Evolutionary conservation across 2,888 invertebrate species (phyloP), one percentile per base, ranked within the genome.

Genomic region (Eudemis profundana): DNA sequence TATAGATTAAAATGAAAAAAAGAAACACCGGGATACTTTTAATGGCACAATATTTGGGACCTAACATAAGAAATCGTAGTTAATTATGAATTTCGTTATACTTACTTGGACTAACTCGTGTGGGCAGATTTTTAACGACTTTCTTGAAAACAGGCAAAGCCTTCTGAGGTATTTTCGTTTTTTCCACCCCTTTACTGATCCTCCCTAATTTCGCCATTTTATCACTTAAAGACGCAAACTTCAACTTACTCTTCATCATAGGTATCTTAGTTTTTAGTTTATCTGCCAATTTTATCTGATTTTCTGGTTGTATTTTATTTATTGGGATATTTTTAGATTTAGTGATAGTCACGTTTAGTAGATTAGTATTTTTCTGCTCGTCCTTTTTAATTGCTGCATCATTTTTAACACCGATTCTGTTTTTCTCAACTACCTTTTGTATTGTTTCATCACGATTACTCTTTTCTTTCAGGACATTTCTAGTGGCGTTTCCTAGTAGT

Each of bases 71-170:
- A n/a, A n/a, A n/a, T n/a, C n/a, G n/a, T n/a, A n/a, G 7, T 10
- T 29, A 29, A 29, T 7, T 8, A 2, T 5, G 23, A 8, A 29
- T 29, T 7, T 29, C 5, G n/a, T n/a, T n/a, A n/a, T n/a, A 21
- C 87, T 84, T 77, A 88, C 88, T 78, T 36, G 87, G 85, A 61
- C 86, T 88, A 0, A 81, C 75, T 33, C 85, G 72, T 0, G 81
- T 21, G 0, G 79, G 69, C 60, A 80, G 77, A 17, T 76, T 79
- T 65, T 74, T 80, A 0, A 74, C 56, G 17, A 63, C 61, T 5
- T 64, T 74, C 38, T 75, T 74, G 2, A 71, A 69, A 2, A 71
- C 59, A 0, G 68, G 57, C 1, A 75, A n/a, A 29, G 73, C 78
- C 46, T 79, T 84, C 51, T 78, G 79, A 0, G 85, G 83, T 38